Evolutionary conservation across 2,113 vertebrate species (phyloP), one percentile per base, ranked within the genome.

Genomic region (Chrysemys picta): DNA sequence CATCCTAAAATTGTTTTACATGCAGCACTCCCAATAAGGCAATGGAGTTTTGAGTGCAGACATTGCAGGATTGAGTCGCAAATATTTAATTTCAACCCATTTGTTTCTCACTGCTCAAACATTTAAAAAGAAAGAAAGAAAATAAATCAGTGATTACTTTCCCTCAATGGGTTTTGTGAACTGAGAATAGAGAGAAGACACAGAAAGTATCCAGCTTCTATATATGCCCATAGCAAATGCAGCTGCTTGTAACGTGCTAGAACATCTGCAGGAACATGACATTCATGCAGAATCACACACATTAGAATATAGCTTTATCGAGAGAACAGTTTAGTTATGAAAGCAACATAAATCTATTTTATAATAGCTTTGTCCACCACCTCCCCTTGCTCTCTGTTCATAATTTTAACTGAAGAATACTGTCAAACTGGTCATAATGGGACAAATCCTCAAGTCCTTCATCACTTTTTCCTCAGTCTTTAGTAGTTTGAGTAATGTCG

Each of bases 181-280:
- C 89, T 91, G 78, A 92, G 90, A 92, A 83, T 94, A 94, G 83
- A 88, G 4, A 50, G 85, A 94, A 45, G 38, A 80, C 0, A 0
- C 80, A 94, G 80, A 45, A 75, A 95, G 80, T 47, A 75, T 86
- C 85, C 94, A 91, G 80, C 80, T 94, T 31, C 93, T 94, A 93
- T 90, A 88, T 91, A 89, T 94, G 65, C 19, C 54, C 24, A 19
- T 83, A 90, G 93, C 35, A 89, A 95, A 88, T 81, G 81, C 96
- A 96, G 93, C 92, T 97, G 94, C 95, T 54, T 65, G 38, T 83
- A 59, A 75, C 79, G 82, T 94, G 83, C 92, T 91, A 87, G 93
- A 95, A 92, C 95, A 96, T 94, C 94, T 97, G 89, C 92, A 76
- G 87, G 91, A 88, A 93, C 94, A 93, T 47, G 85, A 95, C 85